These are phyloP conservation scores for Phenganax stokvisi DNA, from an alignment of 92 coral and sea anemone species.

Conservation along the genomic window DNA sequence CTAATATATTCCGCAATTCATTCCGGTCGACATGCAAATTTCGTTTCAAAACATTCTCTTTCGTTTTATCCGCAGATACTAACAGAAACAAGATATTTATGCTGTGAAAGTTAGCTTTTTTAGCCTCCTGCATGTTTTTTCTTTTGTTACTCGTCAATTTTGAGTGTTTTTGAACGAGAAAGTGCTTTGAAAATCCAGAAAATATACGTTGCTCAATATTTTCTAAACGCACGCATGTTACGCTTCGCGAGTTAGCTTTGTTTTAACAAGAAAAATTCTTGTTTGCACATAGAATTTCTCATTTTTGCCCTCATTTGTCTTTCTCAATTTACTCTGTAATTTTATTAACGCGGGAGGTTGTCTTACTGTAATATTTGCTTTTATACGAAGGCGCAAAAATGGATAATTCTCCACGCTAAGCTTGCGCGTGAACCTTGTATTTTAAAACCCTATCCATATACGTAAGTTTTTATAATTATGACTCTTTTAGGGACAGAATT, in stretches of 20 bases:
- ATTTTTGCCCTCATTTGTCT: no score
- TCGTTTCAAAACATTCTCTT: constrained; percentile 26
- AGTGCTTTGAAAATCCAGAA: not conserved
- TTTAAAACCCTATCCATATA: no score
- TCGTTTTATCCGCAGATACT: not conserved
- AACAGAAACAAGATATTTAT: no score
- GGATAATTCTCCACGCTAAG: no score
- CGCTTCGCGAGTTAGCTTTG: constrained; percentile 35
- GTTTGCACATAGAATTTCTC: not conserved
- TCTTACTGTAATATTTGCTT: no score
- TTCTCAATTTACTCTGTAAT: no score
- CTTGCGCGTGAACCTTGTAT: no score
- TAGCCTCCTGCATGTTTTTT: not conserved
- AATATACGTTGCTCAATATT: not conserved
- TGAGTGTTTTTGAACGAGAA: not conserved
- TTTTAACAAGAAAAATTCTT: not conserved
- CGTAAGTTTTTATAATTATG: not conserved
- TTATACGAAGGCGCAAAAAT: no score
- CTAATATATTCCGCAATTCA: constrained; percentile 35
- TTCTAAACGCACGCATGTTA: not conserved
- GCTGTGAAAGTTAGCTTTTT: no score
- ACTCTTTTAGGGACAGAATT: not conserved
- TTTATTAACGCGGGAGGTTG: no score
- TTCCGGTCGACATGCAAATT: constrained; percentile 35
- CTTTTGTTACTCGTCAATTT: not conserved